These are phyloP conservation scores for Allophyes oxyacanthae DNA, from an alignment of 2,888 invertebrate species.

Conservation along the genomic window DNA sequence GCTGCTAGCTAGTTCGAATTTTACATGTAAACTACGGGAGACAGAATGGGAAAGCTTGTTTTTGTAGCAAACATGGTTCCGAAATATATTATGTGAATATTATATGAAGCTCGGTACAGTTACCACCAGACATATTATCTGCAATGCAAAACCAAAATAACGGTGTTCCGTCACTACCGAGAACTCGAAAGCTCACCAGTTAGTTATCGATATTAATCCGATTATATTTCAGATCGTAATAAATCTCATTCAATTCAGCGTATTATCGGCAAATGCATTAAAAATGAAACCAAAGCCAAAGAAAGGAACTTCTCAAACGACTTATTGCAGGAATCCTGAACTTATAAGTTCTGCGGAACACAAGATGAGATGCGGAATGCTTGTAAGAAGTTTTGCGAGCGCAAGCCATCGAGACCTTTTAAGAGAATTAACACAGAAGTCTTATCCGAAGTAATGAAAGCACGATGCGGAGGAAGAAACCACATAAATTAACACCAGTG, in stretches of 20 bases:
- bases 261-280: slow-evolving; percentile 42
- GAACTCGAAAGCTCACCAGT: background rate
- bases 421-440: slow-evolving; percentile 71
- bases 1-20: slow-evolving; percentile 76
- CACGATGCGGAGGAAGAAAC: slow-evolving; percentile 62
- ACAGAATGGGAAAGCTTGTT: slow-evolving; percentile 47
- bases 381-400: slow-evolving; percentile 56
- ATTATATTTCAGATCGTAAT: slow-evolving; percentile 10
- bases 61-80: slow-evolving; percentile 44
- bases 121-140: slow-evolving; percentile 15
- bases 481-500: slow-evolving; percentile 69
- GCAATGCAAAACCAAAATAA: slow-evolving; percentile 19
- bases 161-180: too few relatives aligned
- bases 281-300: slow-evolving; percentile 37
- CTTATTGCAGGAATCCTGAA: slow-evolving; percentile 53
- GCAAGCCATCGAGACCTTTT: slow-evolving; percentile 66
- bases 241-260: slow-evolving; percentile 17
- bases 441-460: slow-evolving; percentile 69
- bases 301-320: slow-evolving; percentile 39
- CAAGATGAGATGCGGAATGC: slow-evolving; percentile 57
- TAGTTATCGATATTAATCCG: slow-evolving; percentile 8
- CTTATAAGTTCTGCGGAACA: slow-evolving; percentile 54
- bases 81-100: slow-evolving; percentile 39
- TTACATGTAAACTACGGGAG: slow-evolving; percentile 68
- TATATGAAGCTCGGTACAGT: slow-evolving; percentile 7